Conservation (phyloP, 2,888 invertebrate species). For the Cryptus viduatorius region DNA sequence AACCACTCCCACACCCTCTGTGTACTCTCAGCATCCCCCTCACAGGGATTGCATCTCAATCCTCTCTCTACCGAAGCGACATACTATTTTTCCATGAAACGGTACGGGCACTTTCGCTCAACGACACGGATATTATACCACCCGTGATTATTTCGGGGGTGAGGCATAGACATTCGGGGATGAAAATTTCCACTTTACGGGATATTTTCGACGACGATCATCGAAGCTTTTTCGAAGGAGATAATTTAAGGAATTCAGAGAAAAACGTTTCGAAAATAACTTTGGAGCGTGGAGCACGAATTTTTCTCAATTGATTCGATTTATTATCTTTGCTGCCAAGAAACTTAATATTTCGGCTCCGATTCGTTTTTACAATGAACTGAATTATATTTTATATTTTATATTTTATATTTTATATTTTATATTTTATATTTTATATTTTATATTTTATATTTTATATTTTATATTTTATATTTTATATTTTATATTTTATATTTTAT, state of each 20-base stretch:
- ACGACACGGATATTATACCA: slow-evolving; percentile 72
- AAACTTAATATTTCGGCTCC: background rate
- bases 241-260: background rate
- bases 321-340: too few species aligned
- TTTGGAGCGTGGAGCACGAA: background rate
- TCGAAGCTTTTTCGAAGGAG: background rate
- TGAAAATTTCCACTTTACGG: background rate
- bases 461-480: too few species aligned
- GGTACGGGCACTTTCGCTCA: slow-evolving; percentile 8
- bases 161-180: background rate
- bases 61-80: slow-evolving; percentile 1
- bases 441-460: too few species aligned
- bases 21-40: slow-evolving; percentile 45
- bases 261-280: background rate
- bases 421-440: too few species aligned
- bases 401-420: too few species aligned
- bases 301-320: background rate
- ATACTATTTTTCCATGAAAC: background rate
- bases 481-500: too few species aligned
- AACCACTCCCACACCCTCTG: slow-evolving; percentile 28
- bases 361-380: background rate
- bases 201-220: background rate
- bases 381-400: background rate
- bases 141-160: slow-evolving; percentile 76
- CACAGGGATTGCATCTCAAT: background rate